These are phyloP conservation scores for Acanthosepion esculentum DNA, from an alignment of 2,888 invertebrate species.

Conservation along the genomic window DNA sequence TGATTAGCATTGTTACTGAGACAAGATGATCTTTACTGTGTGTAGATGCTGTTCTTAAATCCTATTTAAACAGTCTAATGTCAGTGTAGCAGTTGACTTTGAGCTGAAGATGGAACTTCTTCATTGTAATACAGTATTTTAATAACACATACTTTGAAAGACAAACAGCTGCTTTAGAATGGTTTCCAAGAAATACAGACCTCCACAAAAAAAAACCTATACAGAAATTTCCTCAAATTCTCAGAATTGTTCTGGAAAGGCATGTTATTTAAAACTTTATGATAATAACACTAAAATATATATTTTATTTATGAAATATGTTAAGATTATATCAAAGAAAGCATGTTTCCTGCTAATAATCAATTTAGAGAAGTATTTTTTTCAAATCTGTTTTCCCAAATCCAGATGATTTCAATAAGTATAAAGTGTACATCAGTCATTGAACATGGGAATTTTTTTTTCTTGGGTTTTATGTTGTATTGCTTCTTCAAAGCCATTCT, in stretches of 20 bases:
- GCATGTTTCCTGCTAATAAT: no score
- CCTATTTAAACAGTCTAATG: not conserved
- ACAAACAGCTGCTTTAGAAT: not conserved
- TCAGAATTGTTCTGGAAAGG: not conserved
- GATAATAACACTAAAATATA: not conserved
- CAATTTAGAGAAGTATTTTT: no score
- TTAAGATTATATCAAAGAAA: not conserved
- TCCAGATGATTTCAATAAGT: no score
- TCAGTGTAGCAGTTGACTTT: not conserved
- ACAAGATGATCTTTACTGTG: not conserved
- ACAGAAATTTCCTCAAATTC: not conserved
- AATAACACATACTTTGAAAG: not conserved
- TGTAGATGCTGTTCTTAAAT: not conserved
- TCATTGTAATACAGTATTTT: not conserved
- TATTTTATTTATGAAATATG: not conserved
- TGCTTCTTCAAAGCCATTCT: not conserved
- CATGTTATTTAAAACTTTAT: not conserved
- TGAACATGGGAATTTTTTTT: not conserved
- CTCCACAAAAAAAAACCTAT: not conserved
- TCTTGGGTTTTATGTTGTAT: not conserved
- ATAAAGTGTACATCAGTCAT: not conserved
- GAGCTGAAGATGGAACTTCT: not conserved
- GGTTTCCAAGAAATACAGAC: not conserved
- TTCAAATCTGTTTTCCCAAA: no score
- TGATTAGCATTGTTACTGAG: not conserved